phyloP scores from a whole-genome alignment of 2,797 vertebrate species.

The Oreortyx pictus region DNA sequence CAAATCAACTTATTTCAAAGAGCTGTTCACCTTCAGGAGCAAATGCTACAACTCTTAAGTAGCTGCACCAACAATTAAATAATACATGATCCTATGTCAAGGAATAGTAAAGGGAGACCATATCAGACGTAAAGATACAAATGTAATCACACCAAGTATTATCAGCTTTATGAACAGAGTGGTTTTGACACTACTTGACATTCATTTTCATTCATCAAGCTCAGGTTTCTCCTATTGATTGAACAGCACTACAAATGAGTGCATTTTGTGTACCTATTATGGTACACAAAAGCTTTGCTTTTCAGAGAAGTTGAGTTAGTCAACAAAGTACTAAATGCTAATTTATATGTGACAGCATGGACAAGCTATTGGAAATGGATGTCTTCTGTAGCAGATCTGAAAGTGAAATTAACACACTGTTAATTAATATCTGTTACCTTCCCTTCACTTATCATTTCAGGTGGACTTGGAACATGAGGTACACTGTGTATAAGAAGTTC shows the following conservation, averaged over 20 bases:
- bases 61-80: conserved; percentile 13
- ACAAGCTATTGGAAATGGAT: conserved; percentile 78
- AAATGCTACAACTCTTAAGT: not conserved
- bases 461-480: not conserved
- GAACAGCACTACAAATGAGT: conserved; percentile 73
- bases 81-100: conserved; percentile 52
- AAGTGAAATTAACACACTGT: not conserved
- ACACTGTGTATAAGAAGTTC: not conserved
- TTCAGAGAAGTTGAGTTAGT: conserved; percentile 53
- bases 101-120: conserved; percentile 18
- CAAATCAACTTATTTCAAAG: not conserved
- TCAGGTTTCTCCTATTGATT: conserved; percentile 64
- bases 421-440: conserved; percentile 27
- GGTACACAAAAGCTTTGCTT: conserved; percentile 27
- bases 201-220: conserved; percentile 75
- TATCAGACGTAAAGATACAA: conserved; percentile 74
- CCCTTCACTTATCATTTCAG: conserved; percentile 15
- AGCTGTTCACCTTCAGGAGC: conserved; percentile 29
- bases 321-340: conserved; percentile 68
- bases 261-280: conserved; percentile 42
- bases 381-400: not conserved
- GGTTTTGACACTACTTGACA: conserved; percentile 77
- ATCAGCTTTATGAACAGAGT: conserved; percentile 70
- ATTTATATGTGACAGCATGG: conserved; percentile 82
- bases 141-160: conserved; percentile 72